Percentiles rank a stretch among this genome's conserved stretches.
phyloP scores from a whole-genome alignment of 2,113 vertebrate genomes.

The Hyla sarda region DNA sequence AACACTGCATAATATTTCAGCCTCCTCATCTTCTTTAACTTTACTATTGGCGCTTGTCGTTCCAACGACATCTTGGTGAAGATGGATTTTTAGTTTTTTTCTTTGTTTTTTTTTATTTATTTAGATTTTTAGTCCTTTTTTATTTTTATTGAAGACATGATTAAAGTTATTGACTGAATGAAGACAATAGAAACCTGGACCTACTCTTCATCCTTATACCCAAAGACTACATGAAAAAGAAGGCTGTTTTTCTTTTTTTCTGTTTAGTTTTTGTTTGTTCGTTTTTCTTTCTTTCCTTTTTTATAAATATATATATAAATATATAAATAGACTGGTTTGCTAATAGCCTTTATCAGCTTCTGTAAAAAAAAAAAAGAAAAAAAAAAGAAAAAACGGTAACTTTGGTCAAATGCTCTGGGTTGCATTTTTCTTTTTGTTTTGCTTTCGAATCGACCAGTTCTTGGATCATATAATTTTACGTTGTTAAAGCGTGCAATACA shows the following conservation, averaged over 20 bases:
- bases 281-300: constrained; percentile 52
- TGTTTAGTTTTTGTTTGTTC: not conserved
- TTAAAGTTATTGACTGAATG: constrained; percentile 48
- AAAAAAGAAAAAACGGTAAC: constrained; percentile 61
- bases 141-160: constrained; percentile 63
- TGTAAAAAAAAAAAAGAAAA: constrained; percentile 67
- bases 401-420: constrained; percentile 70
- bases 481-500: constrained; percentile 65
- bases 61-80: constrained; percentile 92
- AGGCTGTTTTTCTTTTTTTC: not conserved
- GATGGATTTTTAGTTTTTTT: constrained; percentile 61
- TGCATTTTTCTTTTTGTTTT: constrained; percentile 65
- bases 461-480: constrained; percentile 64
- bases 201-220: constrained; percentile 59
- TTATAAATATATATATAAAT: constrained; percentile 54
- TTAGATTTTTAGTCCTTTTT: constrained; percentile 66
- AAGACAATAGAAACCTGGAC: constrained; percentile 62
- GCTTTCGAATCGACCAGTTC: constrained; percentile 67
- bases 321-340: constrained; percentile 67
- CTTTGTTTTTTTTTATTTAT: constrained; percentile 42
- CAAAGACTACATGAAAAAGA: constrained; percentile 54
- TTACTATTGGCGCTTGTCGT: constrained; percentile 84
- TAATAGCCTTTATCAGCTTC: constrained; percentile 78
- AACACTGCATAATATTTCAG: constrained; percentile 74
- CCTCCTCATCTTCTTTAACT: constrained; percentile 75